These are phyloP conservation scores for Hirtodrosophila alboralis DNA, from an alignment of 2,888 invertebrate species.

Conservation along the genomic window DNA sequence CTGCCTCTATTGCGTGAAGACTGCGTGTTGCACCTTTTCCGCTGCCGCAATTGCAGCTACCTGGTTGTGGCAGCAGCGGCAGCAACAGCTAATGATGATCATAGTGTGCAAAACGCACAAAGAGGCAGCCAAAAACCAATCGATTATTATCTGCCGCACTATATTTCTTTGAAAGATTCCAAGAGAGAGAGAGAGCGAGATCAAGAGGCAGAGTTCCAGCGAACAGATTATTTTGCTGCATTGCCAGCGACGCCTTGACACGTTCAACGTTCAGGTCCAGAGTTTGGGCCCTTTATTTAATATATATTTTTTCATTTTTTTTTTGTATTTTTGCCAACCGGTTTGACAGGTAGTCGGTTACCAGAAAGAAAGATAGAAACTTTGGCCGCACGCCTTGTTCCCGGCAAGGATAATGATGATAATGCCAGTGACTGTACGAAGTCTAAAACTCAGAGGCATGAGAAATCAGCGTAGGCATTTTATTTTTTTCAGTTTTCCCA, in stretches of 20 bases:
- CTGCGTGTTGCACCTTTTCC: constrained; percentile 45
- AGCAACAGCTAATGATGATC: constrained; percentile 70
- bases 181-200: constrained; percentile 19
- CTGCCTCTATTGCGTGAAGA: constrained; percentile 30
- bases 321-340: constrained; percentile 70
- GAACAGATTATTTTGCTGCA: constrained; percentile 77
- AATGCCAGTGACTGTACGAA: constrained; percentile 68
- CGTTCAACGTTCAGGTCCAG: constrained; percentile 48
- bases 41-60: constrained; percentile 19
- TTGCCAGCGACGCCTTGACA: constrained; percentile 69
- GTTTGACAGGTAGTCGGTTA: constrained; percentile 70
- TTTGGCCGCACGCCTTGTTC: constrained; percentile 61
- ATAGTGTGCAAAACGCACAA: constrained; percentile 72
- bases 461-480: constrained; percentile 58
- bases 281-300: constrained; percentile 64
- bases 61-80: constrained; percentile 18
- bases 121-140: constrained; percentile 77
- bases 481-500: constrained; percentile 21
- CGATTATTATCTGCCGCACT: constrained; percentile 79
- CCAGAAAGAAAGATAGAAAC: constrained; percentile 26
- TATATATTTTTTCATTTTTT: too few species aligned
- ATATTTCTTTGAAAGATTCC: constrained; percentile 43
- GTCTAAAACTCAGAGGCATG: constrained; percentile 25
- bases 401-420: constrained; percentile 62
- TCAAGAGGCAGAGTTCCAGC: constrained; percentile 61